Evolutionary conservation across 2,888 invertebrate species (phyloP).

Genomic region (Onchidella celtica): DNA sequence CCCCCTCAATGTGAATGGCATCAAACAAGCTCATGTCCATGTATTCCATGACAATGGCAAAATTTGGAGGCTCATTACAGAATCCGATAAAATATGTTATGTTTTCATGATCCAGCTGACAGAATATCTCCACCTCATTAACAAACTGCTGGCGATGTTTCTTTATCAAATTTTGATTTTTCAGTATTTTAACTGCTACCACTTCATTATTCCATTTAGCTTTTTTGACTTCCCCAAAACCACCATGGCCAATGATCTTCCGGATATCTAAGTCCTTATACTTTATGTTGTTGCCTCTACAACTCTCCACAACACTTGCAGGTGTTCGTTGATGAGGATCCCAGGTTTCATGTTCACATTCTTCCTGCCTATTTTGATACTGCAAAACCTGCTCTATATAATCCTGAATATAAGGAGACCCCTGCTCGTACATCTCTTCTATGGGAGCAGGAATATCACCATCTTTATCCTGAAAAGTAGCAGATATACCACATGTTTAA

Average conservation of each 20-base stretch:
- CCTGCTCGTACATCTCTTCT: too few relatives aligned
- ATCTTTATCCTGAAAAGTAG: too few relatives aligned
- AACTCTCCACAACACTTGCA: too few relatives aligned
- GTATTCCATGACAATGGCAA: slow-evolving; percentile 18
- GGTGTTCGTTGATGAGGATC: too few relatives aligned
- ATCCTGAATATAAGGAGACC: too few relatives aligned
- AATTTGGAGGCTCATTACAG: neutral
- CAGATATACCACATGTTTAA: too few relatives aligned
- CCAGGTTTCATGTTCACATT: too few relatives aligned
- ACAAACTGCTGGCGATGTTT: neutral
- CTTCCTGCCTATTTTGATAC: too few relatives aligned
- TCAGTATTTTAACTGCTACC: slow-evolving; percentile 1
- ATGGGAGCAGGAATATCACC: too few relatives aligned
- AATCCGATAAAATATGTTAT: neutral
- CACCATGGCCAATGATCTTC: slow-evolving; percentile 1
- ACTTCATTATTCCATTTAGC: neutral
- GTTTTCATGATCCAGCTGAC: neutral
- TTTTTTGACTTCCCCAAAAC: neutral
- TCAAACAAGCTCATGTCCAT: slow-evolving; percentile 17
- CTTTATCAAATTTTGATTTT: neutral
- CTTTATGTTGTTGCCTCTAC: too few relatives aligned
- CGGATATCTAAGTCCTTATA: neutral
- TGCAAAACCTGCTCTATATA: too few relatives aligned
- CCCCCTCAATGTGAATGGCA: neutral
- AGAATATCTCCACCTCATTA: neutral